A percentile compares a stretch with the other conserved stretches of the same genome.
phyloP scores from a whole-genome alignment of 2,113 vertebrate genomes.

The Macrotis lagotis region DNA sequence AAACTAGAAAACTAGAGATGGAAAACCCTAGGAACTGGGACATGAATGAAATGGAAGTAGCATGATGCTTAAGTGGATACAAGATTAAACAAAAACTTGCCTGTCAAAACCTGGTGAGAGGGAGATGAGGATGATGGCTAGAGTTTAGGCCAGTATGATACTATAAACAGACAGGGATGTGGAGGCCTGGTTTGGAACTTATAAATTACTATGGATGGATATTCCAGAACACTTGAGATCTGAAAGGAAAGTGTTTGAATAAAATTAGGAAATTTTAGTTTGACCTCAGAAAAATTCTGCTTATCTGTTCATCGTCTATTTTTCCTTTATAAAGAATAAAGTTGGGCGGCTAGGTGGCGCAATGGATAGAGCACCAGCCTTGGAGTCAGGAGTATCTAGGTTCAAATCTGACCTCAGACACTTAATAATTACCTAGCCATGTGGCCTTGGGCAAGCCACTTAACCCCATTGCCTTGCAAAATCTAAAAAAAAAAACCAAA shows the following conservation, averaged over 20 bases:
- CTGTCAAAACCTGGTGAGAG: not conserved
- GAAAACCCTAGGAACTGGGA: not conserved
- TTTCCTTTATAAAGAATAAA: too few species aligned
- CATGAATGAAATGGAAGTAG: not conserved
- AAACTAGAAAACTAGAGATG: not conserved
- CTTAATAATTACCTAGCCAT: too few species aligned
- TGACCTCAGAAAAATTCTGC: not conserved
- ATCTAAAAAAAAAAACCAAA: too few species aligned
- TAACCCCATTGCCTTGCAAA: too few species aligned
- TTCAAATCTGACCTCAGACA: too few species aligned
- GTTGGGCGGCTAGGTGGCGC: too few species aligned
- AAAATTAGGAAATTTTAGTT: not conserved
- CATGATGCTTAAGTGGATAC: not conserved
- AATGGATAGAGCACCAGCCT: too few species aligned
- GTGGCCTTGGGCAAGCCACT: too few species aligned
- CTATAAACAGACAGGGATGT: not conserved
- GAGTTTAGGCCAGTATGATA: not conserved
- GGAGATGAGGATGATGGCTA: not conserved
- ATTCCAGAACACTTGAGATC: not conserved
- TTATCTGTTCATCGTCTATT: too few species aligned
- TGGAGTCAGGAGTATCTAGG: too few species aligned
- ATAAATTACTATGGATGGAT: not conserved
- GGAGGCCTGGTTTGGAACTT: not conserved
- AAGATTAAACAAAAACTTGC: not conserved
- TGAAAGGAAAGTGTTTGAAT: not conserved